phyloP scores from a whole-genome alignment of 1,140 invertebrate genomes.

The Papilio machaon region DNA sequence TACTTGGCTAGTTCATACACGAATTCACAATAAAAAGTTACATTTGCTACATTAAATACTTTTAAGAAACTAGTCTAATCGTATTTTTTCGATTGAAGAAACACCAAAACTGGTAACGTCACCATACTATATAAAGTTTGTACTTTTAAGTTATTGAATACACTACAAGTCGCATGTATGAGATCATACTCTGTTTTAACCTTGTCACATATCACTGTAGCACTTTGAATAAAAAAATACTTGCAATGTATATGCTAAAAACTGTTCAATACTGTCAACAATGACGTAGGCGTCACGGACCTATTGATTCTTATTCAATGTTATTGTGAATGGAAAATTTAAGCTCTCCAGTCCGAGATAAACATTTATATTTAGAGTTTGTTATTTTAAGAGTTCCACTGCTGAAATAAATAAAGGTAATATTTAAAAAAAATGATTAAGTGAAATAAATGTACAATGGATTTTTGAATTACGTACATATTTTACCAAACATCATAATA shows the following conservation, averaged over 20 bases:
- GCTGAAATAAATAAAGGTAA: too few relatives aligned
- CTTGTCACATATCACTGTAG: conserved; percentile 19
- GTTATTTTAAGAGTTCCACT: too few relatives aligned
- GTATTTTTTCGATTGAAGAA: neutral
- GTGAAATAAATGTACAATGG: too few relatives aligned
- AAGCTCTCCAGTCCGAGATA: too few relatives aligned
- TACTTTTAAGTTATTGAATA: conserved; percentile 5
- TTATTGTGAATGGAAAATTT: neutral
- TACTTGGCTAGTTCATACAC: neutral
- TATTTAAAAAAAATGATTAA: too few relatives aligned
- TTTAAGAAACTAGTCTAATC: neutral
- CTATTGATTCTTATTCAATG: conserved; percentile 2
- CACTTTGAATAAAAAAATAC: neutral
- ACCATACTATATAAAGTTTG: neutral
- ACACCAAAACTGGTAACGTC: neutral
- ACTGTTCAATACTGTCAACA: conserved; percentile 19
- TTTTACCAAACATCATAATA: too few relatives aligned
- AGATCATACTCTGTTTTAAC: conserved; percentile 7
- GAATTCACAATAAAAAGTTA: neutral
- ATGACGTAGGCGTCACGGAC: conserved; percentile 12
- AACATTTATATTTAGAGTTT: too few relatives aligned
- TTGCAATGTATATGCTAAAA: conserved; percentile 25
- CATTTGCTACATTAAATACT: neutral
- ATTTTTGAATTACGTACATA: too few relatives aligned
- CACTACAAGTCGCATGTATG: neutral